Evolutionary conservation across 2,797 vertebrate species (phyloP).

Genomic region (Otus scops): DNA sequence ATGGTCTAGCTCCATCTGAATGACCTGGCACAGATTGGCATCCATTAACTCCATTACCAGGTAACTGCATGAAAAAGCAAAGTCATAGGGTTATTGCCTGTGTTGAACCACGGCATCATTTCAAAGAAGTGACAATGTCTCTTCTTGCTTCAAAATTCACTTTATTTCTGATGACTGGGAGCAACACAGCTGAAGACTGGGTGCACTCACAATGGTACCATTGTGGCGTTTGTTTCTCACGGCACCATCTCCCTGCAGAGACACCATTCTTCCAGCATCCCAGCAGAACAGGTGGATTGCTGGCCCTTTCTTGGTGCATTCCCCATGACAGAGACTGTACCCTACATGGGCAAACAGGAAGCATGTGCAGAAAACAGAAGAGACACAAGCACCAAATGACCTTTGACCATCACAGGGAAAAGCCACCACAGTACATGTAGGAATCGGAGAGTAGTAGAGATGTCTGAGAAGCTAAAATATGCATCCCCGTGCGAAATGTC

Average conservation of each 20-base stretch:
- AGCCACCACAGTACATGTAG: neutral
- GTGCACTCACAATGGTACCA: neutral
- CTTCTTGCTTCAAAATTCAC: neutral
- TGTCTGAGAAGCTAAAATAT: neutral
- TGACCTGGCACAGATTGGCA: slow-evolving; percentile 98
- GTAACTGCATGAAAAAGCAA: slow-evolving; percentile 81
- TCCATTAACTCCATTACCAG: slow-evolving; percentile 99
- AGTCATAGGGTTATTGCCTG: neutral
- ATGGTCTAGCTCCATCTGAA: slow-evolving; percentile 99
- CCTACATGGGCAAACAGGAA: neutral
- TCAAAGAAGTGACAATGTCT: neutral
- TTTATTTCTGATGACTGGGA: neutral
- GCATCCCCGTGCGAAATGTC: neutral
- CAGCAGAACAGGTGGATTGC: neutral
- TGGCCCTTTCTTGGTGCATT: neutral
- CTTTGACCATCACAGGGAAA: neutral
- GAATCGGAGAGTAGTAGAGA: neutral
- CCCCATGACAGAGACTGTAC: neutral
- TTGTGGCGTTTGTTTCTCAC: neutral
- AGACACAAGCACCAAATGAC: neutral
- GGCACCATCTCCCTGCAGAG: neutral
- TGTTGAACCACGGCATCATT: neutral
- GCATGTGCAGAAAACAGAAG: neutral
- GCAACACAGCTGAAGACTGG: neutral
- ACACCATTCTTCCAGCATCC: neutral